Conservation (phyloP, 2,113 vertebrate species). For the Elaphurus davidianus region DNA sequence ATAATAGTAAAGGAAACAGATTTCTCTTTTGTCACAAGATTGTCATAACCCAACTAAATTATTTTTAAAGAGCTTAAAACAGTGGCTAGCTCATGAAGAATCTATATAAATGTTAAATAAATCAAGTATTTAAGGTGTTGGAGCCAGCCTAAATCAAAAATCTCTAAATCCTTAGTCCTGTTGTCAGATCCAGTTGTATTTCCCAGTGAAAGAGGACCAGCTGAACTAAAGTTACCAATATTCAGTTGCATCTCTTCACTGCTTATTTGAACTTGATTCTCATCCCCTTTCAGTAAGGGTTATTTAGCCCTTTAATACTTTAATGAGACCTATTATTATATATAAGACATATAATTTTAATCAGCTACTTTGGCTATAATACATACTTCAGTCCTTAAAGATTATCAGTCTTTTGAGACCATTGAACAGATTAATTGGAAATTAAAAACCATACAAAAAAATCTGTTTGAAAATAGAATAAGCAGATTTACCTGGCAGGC, state of each 20-base stretch:
- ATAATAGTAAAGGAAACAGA: not conserved
- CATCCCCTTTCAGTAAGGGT: not conserved
- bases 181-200: not conserved
- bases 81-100: not conserved
- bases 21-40: not conserved
- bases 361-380: not conserved
- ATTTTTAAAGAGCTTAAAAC: not conserved
- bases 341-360: not conserved
- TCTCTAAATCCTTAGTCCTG: not conserved
- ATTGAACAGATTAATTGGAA: not conserved
- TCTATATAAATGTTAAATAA: not conserved
- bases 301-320: not conserved
- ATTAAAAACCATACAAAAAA: not conserved
- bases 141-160: not conserved
- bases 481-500: constrained; percentile 90
- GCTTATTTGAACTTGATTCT: not conserved
- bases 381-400: not conserved
- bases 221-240: not conserved
- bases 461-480: not conserved
- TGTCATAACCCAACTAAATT: not conserved
- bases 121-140: not conserved
- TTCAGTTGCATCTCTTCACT: not conserved
- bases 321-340: not conserved
- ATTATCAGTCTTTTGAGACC: not conserved
- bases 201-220: not conserved